These are phyloP conservation scores for Calliphora vicina DNA, from an alignment of 1,140 invertebrate species.

Conservation along the genomic window DNA sequence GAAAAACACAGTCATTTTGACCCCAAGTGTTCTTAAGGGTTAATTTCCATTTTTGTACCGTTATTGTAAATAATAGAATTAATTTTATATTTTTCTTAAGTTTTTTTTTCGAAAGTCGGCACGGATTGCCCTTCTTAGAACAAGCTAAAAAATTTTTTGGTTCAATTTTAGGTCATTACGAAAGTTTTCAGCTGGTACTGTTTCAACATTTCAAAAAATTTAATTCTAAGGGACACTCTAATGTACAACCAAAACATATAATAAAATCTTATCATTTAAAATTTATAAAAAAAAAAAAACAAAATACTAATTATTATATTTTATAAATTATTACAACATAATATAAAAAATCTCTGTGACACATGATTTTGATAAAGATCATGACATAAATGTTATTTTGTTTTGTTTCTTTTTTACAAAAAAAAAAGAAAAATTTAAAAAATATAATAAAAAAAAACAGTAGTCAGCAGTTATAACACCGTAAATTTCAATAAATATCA, in stretches of 20 bases:
- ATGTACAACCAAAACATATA: background rate
- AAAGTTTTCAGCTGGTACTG: too few relatives aligned
- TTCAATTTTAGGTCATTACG: too few relatives aligned
- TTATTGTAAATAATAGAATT: too few relatives aligned
- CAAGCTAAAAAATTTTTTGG: too few relatives aligned
- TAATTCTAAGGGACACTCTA: too few relatives aligned
- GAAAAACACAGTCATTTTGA: too few relatives aligned
- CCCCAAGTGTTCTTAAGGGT: too few relatives aligned
- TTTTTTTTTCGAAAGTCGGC: too few relatives aligned
- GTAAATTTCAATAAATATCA: constrained; percentile 11
- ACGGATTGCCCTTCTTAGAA: too few relatives aligned
- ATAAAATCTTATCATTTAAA: background rate
- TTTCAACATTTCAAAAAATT: too few relatives aligned
- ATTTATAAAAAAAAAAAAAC: background rate
- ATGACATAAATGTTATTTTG: background rate
- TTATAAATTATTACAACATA: background rate
- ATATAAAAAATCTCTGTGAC: background rate
- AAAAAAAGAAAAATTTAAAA: background rate
- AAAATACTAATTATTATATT: background rate
- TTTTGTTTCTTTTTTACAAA: background rate
- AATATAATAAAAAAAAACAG: background rate
- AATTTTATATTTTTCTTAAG: too few relatives aligned
- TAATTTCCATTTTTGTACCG: too few relatives aligned
- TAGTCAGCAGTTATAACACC: background rate
- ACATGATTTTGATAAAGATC: constrained; percentile 1